Evolutionary conservation across 2,113 vertebrate species (phyloP).

Genomic region (Brachirus orientalis): DNA sequence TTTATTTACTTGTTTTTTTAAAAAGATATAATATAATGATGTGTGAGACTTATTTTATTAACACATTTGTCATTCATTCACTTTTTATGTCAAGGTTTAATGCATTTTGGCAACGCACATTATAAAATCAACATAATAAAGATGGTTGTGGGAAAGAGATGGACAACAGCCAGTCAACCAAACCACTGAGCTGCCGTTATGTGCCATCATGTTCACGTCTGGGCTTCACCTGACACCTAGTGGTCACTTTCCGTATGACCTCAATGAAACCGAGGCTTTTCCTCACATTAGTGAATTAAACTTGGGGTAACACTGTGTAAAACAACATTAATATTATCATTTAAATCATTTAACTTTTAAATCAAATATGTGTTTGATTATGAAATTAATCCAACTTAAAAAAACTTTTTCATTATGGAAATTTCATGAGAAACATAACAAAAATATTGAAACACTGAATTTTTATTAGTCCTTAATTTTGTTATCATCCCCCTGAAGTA

Average conservation of each 20-base stretch:
- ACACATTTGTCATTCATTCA: background rate
- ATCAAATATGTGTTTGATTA: too few relatives aligned
- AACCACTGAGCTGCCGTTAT: too few relatives aligned
- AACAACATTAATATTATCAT: background rate
- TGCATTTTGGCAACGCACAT: background rate
- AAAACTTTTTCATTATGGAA: too few relatives aligned
- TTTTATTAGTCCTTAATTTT: background rate
- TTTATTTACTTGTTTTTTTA: background rate
- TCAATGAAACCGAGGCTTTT: background rate
- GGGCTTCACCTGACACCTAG: slow-evolving; percentile 70
- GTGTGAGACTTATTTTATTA: background rate
- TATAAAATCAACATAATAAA: slow-evolving; percentile 11
- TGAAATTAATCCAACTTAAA: background rate
- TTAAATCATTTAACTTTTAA: background rate
- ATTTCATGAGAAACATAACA: too few relatives aligned
- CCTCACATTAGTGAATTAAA: background rate
- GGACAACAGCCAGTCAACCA: background rate
- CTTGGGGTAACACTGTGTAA: background rate
- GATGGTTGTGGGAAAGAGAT: background rate
- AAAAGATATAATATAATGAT: background rate
- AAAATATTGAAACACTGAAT: too few relatives aligned
- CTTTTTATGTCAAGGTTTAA: background rate
- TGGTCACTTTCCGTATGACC: slow-evolving; percentile 33
- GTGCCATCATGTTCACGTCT: background rate
- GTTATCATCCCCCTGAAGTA: too few relatives aligned